These are phyloP conservation scores for Homarus americanus DNA, from an alignment of 1,140 invertebrate species.

Conservation along the genomic window DNA sequence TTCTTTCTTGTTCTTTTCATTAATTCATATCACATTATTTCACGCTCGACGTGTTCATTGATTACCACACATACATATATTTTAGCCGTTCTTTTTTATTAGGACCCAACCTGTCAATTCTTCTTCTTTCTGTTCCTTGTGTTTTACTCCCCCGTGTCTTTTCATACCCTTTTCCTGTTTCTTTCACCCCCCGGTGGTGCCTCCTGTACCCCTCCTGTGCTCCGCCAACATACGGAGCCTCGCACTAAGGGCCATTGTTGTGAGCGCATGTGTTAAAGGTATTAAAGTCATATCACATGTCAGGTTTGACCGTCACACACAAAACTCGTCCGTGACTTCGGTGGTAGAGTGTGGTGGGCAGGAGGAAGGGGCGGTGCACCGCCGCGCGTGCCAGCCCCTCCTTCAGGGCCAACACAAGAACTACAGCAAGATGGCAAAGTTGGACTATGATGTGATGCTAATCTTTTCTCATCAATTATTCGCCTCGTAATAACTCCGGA, in stretches of 20 bases:
- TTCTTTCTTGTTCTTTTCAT: too few relatives aligned
- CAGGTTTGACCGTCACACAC: constrained; percentile 54
- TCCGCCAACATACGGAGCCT: constrained; percentile 18
- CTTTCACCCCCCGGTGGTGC: not conserved
- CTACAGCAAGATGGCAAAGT: not conserved
- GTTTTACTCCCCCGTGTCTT: constrained; percentile 24
- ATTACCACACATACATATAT: too few relatives aligned
- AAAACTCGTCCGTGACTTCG: constrained; percentile 53
- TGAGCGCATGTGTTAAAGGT: constrained; percentile 65
- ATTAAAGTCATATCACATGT: constrained; percentile 71
- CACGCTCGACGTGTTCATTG: too few relatives aligned
- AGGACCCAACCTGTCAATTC: constrained; percentile 42
- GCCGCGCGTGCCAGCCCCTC: not conserved
- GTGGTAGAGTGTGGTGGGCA: not conserved
- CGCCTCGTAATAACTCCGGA: not conserved
- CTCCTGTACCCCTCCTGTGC: not conserved
- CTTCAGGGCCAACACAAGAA: not conserved
- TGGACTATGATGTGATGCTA: not conserved
- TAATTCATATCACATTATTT: too few relatives aligned
- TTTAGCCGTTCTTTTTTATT: constrained; percentile 1
- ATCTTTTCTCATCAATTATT: too few relatives aligned
- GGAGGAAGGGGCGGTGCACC: not conserved
- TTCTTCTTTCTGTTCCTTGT: constrained; percentile 9
- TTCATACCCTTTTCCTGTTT: not conserved
- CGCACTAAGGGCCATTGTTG: constrained; percentile 8